Evolutionary conservation across 1,140 invertebrate species (phyloP).

Genomic region (Drosophila seguyi): DNA sequence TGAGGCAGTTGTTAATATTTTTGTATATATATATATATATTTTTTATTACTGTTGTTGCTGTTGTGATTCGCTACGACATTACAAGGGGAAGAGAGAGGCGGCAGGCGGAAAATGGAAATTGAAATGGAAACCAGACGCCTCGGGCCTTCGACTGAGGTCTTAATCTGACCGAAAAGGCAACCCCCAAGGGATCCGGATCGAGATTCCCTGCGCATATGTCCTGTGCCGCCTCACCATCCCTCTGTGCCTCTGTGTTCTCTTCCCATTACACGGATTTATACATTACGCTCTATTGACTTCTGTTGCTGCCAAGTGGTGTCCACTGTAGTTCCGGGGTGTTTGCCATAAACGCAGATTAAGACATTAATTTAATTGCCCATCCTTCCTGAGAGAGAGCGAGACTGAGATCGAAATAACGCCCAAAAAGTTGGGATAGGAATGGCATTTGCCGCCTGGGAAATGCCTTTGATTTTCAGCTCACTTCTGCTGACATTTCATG

Average conservation of each 20-base stretch:
- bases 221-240: conserved; percentile 22
- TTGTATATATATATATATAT: conserved; percentile 39
- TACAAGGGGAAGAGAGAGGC: conserved; percentile 8
- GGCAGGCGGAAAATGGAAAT: conserved; percentile 18
- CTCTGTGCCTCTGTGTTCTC: background rate
- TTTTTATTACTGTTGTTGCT: conserved; percentile 80
- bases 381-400: conserved; percentile 3
- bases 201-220: conserved; percentile 65
- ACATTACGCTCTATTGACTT: conserved; percentile 85
- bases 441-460: conserved; percentile 33
- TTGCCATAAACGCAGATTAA: conserved; percentile 82
- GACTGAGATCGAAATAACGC: conserved; percentile 11
- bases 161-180: conserved; percentile 83
- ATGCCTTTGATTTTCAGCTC: conserved; percentile 54
- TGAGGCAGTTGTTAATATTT: conserved; percentile 72
- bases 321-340: conserved; percentile 69
- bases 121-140: conserved; percentile 56
- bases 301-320: conserved; percentile 72
- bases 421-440: conserved; percentile 18
- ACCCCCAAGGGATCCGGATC: conserved; percentile 68
- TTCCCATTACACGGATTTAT: conserved; percentile 76
- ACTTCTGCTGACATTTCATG: conserved; percentile 46
- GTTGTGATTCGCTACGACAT: conserved; percentile 84
- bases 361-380: conserved; percentile 83
- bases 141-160: conserved; percentile 70